Base-by-base conservation (phyloP, 2,888 invertebrate genomes). In the Beris chalybata region DNA sequence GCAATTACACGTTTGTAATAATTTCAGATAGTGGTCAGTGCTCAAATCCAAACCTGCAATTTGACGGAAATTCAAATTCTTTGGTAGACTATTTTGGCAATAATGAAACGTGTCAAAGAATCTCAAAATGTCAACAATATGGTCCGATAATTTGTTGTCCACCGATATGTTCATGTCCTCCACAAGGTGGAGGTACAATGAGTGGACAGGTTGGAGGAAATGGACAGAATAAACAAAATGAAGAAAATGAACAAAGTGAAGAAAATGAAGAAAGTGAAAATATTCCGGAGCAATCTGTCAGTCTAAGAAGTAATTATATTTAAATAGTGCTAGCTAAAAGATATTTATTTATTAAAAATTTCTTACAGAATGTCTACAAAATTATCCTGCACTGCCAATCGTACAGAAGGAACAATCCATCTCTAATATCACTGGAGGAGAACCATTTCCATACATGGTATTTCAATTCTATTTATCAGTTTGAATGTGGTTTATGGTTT, bases 381-480 rank as follows among this genome's bases (percentile, higher is more conserved):
- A 13, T 11, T 56, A 56, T 15, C 11, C 55, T 15, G 15, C 43
- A 6, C n/a, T n/a, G 15, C 5, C 5, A 1, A 5, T 5, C 22
- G 29, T 22, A 22, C 5, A 52, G 29, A 13, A 7, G n/a, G 9
- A 11, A n/a, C 12, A 13, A 38, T 11, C 55, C 32, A 5, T 13
- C 12, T 43, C 29, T 45, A 12, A 45, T 47, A 44, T 22, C 6
- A 45, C 58, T 47, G 29, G 69, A 32, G 69, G 69, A 9, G 45
- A 15, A n/a, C 9, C 6, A 15, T 69, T 68, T 68, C 69, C 70
- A 2, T 69, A 69, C 32, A 71, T 69, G 66, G 67, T 67, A 43
- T 47, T 22, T 22, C 22, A 22, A 22, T 22, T 22, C 38, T 45
- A 22, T 22, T 22, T 22, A 22, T 22, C 22, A 22, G 22, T 22